Evolutionary conservation across 2,797 vertebrate genomes (phyloP).

Genomic region (Pteronotus mesoamericanus): DNA sequence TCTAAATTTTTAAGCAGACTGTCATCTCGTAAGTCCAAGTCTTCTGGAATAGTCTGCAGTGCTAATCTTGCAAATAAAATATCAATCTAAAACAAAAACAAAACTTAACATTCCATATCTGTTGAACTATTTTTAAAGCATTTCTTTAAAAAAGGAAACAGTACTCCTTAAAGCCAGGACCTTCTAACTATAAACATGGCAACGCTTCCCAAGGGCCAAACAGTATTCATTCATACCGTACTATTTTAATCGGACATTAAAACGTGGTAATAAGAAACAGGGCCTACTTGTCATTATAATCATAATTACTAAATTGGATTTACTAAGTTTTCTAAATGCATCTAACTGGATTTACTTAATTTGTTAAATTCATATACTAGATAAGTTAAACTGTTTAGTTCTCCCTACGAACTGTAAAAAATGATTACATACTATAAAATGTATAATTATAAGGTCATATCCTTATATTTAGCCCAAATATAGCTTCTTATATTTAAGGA

Average conservation of each 20-base stretch:
- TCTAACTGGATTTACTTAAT: neutral
- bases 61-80: constrained; percentile 91
- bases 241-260: neutral
- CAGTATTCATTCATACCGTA: neutral
- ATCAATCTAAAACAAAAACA: constrained; percentile 86
- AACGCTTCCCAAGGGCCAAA: neutral
- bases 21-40: constrained; percentile 90
- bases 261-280: neutral
- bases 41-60: constrained; percentile 89
- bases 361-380: neutral
- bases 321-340: neutral
- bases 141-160: neutral
- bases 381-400: neutral
- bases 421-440: neutral
- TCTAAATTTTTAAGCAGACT: constrained; percentile 89
- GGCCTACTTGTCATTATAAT: neutral
- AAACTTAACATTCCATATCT: constrained; percentile 40
- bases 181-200: neutral
- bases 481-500: neutral
- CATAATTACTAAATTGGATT: neutral
- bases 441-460: neutral
- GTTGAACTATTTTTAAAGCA: constrained; percentile 27
- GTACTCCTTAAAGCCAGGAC: neutral
- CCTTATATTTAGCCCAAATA: neutral
- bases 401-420: neutral